Conservation (phyloP, 1,140 invertebrate species). For the Caerostris darwini region DNA sequence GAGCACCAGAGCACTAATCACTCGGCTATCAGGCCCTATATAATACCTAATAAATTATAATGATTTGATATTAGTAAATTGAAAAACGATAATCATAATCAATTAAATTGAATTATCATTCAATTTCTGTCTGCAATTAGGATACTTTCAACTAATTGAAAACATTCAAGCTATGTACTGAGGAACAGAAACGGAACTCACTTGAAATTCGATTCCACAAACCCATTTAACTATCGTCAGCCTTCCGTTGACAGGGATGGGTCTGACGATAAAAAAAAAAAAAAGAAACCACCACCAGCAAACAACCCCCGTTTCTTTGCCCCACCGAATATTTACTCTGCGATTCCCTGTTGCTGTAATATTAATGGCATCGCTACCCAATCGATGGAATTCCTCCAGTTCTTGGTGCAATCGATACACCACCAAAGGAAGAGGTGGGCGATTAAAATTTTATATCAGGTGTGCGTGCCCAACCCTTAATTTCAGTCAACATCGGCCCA, state of each 20-base stretch:
- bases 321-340: slow-evolving; percentile 25
- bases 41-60: too few relatives aligned
- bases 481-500: slow-evolving; percentile 56
- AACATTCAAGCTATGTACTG: neutral
- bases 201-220: neutral
- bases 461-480: slow-evolving; percentile 39
- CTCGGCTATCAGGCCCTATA: too few relatives aligned
- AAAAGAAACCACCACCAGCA: neutral
- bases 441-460: slow-evolving; percentile 68
- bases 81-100: too few relatives aligned
- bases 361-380: slow-evolving; percentile 57
- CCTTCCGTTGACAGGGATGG: neutral
- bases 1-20: too few relatives aligned
- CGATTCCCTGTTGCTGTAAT: slow-evolving; percentile 46
- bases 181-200: neutral
- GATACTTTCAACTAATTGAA: neutral
- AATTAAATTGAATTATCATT: neutral
- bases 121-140: neutral
- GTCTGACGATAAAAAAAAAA: neutral
- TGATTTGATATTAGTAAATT: too few relatives aligned
- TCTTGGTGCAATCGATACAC: slow-evolving; percentile 30
- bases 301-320: slow-evolving; percentile 13
- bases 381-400: slow-evolving; percentile 41
- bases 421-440: neutral
- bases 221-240: neutral